Conservation (phyloP, 2,797 vertebrate genomes). For the Triplophysa yarkandensis region DNA sequence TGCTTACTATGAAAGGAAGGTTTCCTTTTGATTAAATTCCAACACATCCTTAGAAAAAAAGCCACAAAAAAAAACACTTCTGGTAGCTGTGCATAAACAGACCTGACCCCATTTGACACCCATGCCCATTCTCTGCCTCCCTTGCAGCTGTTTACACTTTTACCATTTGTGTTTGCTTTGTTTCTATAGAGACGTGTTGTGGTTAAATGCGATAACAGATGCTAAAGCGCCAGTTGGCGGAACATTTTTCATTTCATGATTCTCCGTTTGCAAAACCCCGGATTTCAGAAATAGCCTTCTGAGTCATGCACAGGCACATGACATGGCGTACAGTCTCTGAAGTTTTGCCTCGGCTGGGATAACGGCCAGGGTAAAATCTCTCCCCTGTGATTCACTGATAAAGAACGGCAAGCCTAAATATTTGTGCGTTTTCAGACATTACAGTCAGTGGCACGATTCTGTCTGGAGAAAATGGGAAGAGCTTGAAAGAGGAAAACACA, state of each 20-base stretch:
- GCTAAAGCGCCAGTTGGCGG: constrained; percentile 9
- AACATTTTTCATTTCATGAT: constrained; percentile 7
- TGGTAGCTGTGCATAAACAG: background rate
- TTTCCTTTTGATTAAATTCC: background rate
- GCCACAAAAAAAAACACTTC: background rate
- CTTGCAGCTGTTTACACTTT: constrained; percentile 19
- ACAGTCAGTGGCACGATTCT: background rate
- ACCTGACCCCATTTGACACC: constrained; percentile 4
- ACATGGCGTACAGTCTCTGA: background rate
- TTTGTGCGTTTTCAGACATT: background rate
- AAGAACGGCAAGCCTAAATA: constrained; percentile 50
- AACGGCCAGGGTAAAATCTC: constrained; percentile 1
- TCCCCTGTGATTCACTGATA: constrained; percentile 58
- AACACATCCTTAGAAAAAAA: background rate
- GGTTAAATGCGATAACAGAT: constrained; percentile 31
- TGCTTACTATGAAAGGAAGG: too few species aligned
- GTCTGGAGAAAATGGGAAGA: background rate
- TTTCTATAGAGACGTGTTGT: constrained; percentile 30
- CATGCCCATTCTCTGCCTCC: background rate
- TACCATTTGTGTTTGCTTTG: constrained; percentile 35
- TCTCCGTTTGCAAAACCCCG: background rate
- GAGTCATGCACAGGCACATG: constrained; percentile 25
- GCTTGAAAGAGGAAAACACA: background rate
- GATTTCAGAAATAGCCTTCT: constrained; percentile 24
- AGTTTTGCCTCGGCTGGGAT: background rate